Evolutionary conservation across 2,113 vertebrate species (phyloP).

Genomic region (Cepphus grylle): DNA sequence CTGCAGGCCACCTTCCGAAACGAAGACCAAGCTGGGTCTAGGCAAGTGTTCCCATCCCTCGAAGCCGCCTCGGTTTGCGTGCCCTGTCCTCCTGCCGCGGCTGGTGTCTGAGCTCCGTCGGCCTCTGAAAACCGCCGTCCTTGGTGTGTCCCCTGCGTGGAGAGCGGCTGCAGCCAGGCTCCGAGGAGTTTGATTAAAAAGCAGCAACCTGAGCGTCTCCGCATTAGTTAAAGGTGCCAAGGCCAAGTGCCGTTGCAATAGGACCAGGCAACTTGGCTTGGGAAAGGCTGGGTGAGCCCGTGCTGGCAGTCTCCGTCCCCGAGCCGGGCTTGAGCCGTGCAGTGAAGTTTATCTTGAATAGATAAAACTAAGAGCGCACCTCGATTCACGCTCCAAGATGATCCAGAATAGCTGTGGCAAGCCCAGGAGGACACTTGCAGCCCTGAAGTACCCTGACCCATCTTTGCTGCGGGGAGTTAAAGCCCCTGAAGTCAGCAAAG

Average conservation of each 20-base stretch:
- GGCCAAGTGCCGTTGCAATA: background rate
- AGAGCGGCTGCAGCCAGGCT: background rate
- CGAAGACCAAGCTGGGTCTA: fast-evolving
- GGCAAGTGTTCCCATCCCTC: background rate
- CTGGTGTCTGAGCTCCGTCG: fast-evolving
- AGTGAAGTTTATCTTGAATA: background rate
- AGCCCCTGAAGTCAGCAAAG: fast-evolving
- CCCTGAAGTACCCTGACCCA: fast-evolving
- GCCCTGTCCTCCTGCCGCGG: background rate
- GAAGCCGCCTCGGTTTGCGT: fast-evolving
- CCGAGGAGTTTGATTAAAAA: background rate
- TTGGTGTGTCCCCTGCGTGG: background rate
- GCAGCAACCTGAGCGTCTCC: background rate
- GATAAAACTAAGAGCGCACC: fast-evolving
- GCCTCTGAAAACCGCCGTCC: background rate
- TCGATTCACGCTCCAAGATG: fast-evolving
- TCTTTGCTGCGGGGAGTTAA: background rate
- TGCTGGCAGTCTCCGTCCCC: background rate
- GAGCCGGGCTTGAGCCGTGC: background rate
- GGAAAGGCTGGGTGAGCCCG: background rate
- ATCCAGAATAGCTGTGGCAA: background rate
- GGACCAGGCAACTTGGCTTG: background rate
- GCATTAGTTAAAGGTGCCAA: fast-evolving
- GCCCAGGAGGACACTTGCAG: background rate
- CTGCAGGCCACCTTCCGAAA: background rate